Base-by-base conservation (phyloP, 2,113 vertebrate species). In the Perognathus longimembris region DNA sequence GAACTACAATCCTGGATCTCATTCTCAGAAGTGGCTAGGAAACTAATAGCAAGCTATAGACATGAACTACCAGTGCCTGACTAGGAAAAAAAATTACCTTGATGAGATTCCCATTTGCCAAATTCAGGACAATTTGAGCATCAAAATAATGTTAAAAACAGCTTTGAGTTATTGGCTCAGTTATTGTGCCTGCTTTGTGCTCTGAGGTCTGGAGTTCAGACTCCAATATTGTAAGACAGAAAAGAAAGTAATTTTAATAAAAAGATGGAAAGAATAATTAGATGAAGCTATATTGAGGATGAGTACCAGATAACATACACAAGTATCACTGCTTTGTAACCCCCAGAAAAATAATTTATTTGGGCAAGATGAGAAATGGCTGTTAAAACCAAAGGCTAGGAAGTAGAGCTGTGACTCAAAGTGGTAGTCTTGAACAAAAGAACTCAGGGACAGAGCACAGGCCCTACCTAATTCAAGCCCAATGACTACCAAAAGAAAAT, bases 121-220 rank as follows among this genome's bases (percentile, higher is more conserved):
- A 95, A 71, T 54, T 71, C 57, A 24, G 42, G 70, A 77, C 38
- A 87, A 30, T 38, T 87, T 88, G 61, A 59, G 18, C 81, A 54
- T 78, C 88, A 71, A 54, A 85, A 71, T 30, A 78, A 36, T 78
- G 45, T 45, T 45, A 45, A 45, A 45, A 45, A 12, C 45, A 45
- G 45, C 45, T 45, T 8, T 11, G 45, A 45, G 9, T 45, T 45
- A 45, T 8, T 45, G 45, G 45, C 45, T 45, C 45, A 45, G 45
- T 45, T 45, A 45, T 8, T 11, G 45, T 45, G 9, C 45, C 45
- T 45, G 45, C 45, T 45, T 45, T 45, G 45, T 45, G 45, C 45
- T 45, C 12, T 45, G 45, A 45, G 12, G 45, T 12, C 45, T 45
- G 45, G 45, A 45, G 12, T 45, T 45, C 45, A 45, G 12, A 45